Evolutionary conservation across 2,113 vertebrate genomes (phyloP).

Genomic region (Toxostoma redivivum): DNA sequence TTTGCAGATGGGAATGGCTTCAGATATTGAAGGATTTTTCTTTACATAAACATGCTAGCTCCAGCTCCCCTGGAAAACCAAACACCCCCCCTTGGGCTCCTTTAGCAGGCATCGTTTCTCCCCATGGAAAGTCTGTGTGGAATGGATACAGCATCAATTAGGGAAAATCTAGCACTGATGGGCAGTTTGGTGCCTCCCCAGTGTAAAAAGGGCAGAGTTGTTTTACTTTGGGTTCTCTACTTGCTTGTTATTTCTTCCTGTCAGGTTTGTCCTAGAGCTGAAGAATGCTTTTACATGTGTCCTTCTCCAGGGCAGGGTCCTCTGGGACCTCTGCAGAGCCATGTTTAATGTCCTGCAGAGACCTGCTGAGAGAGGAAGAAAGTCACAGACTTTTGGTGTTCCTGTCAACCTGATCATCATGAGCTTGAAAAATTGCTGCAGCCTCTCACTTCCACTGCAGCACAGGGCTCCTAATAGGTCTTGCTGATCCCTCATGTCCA

Average conservation of each 20-base stretch:
- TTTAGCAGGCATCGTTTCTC: not conserved
- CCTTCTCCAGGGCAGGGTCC: not conserved
- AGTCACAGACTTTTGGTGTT: not conserved
- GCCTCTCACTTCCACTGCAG: not conserved
- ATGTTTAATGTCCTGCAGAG: not conserved
- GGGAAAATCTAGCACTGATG: not conserved
- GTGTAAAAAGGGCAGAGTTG: not conserved
- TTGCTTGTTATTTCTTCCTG: not conserved
- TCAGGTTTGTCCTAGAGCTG: not conserved
- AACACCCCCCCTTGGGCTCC: not conserved
- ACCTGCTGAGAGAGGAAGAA: not conserved
- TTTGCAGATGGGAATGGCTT: not conserved
- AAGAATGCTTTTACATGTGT: not conserved
- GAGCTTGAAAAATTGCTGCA: not conserved
- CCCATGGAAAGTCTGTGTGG: not conserved
- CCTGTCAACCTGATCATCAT: not conserved
- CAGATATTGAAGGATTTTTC: not conserved
- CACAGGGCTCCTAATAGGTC: not conserved
- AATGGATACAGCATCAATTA: not conserved
- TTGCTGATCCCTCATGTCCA: not conserved
- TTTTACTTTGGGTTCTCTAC: not conserved
- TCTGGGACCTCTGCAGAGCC: not conserved
- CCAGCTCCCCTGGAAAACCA: not conserved
- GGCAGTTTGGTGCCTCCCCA: not conserved
- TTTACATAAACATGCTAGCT: not conserved